A percentile compares a stretch with the other conserved stretches of the same genome.
phyloP scores from a whole-genome alignment of 1,140 invertebrate species.

The Lasioglossum albipes region DNA sequence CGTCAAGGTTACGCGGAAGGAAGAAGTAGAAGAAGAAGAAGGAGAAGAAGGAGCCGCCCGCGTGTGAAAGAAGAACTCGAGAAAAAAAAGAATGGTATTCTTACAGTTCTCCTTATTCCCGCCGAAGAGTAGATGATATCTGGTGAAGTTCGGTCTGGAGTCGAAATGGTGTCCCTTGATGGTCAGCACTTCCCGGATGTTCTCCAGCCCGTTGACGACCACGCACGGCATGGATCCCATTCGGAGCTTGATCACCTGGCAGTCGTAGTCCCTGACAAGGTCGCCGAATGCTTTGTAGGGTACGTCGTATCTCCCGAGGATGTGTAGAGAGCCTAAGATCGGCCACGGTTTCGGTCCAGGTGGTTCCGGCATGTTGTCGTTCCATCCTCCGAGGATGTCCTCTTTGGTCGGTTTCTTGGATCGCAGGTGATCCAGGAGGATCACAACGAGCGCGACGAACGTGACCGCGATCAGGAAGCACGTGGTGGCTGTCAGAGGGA shows the following conservation, averaged over 20 bases:
- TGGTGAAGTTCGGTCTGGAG: conserved; percentile 83
- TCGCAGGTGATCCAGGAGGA: conserved; percentile 63
- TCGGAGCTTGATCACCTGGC: conserved; percentile 81
- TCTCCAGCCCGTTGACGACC: conserved; percentile 83
- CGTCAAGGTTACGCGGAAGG: no score
- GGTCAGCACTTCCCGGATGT: conserved; percentile 84
- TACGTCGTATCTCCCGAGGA: conserved; percentile 82
- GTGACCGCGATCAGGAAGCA: conserved; percentile 62
- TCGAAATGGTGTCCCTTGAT: conserved; percentile 84
- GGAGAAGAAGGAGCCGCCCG: no score
- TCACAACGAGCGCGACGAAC: conserved; percentile 63
- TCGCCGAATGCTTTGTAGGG: conserved; percentile 84
- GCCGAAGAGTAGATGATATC: conserved; percentile 84
- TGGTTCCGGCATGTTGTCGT: conserved; percentile 68
- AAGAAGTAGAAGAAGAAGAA: no score
- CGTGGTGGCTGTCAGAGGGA: conserved; percentile 68
- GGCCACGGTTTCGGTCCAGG: conserved; percentile 83
- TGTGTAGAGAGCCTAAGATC: conserved; percentile 82
- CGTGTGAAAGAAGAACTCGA: background rate
- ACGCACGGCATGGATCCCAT: conserved; percentile 83
- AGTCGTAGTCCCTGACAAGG: conserved; percentile 81
- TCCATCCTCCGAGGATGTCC: conserved; percentile 40
- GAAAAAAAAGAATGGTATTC: conserved; percentile 55
- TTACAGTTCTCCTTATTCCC: conserved; percentile 87
- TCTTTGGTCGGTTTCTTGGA: conserved; percentile 54